Percentiles rank a stretch among this genome's conserved stretches.
Conservation (phyloP, 1,140 invertebrate genomes). For the Penaeus japonicus region DNA sequence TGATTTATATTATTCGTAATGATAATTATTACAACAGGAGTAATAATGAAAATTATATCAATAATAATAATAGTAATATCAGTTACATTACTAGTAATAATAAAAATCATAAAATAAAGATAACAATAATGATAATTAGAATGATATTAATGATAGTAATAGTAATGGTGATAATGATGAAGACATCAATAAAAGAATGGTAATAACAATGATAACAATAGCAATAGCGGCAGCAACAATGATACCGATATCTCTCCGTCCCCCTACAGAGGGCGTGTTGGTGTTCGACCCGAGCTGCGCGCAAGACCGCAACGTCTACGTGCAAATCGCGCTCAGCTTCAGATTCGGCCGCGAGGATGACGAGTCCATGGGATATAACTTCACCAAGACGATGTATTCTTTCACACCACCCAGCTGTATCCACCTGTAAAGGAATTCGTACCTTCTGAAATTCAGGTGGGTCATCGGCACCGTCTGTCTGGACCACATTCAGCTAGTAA, state of each 20-base stretch:
- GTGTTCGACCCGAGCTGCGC: conserved; percentile 91
- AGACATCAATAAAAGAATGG: no score
- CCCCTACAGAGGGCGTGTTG: conserved; percentile 86
- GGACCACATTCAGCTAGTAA: conserved; percentile 59
- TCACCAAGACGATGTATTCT: conserved; percentile 95
- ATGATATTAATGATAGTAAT: no score
- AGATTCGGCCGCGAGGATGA: conserved; percentile 97
- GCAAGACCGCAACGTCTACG: conserved; percentile 84
- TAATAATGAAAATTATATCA: no score
- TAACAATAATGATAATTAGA: background rate
- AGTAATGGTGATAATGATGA: no score
- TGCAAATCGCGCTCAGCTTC: conserved; percentile 93
- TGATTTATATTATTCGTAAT: no score
- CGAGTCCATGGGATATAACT: conserved; percentile 96
- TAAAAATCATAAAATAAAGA: background rate
- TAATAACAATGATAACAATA: no score
- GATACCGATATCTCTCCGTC: background rate
- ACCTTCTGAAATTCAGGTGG: conserved; percentile 71
- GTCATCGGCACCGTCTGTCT: background rate
- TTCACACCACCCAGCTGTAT: conserved; percentile 86
- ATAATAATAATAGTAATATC: no score
- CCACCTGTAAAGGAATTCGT: conserved; percentile 72
- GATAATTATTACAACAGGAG: no score
- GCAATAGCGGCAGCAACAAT: no score
- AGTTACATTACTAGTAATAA: background rate